Evolutionary conservation across 2,113 vertebrate genomes (phyloP).

Genomic region (Xenopus tropicalis): UCB_Xtro_10.0 CM004446.2:65988501-65989000

Average conservation of each 20-base stretch:
- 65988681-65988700: constrained; percentile 33
- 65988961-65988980: too few species aligned
- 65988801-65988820: background rate
- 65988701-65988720: background rate
- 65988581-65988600: constrained; percentile 23
- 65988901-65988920: too few species aligned
- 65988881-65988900: too few species aligned
- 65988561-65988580: constrained; percentile 31
- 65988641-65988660: constrained; percentile 42
- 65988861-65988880: background rate
- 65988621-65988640: constrained; percentile 50
- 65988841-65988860: background rate
- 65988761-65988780: constrained; percentile 28
- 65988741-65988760: constrained; percentile 40
- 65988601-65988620: constrained; percentile 56
- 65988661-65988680: constrained; percentile 21
- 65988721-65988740: constrained; percentile 23
- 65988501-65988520: constrained; percentile 35
- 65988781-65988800: constrained; percentile 11
- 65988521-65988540: constrained; percentile 14
- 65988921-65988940: too few species aligned
- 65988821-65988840: background rate
- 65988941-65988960: too few species aligned
- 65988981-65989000: too few species aligned
- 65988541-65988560: constrained; percentile 39